These are phyloP conservation scores for Acanthosepion pharaonis DNA, from an alignment of 2,888 invertebrate genomes.

Conservation along the genomic window DNA sequence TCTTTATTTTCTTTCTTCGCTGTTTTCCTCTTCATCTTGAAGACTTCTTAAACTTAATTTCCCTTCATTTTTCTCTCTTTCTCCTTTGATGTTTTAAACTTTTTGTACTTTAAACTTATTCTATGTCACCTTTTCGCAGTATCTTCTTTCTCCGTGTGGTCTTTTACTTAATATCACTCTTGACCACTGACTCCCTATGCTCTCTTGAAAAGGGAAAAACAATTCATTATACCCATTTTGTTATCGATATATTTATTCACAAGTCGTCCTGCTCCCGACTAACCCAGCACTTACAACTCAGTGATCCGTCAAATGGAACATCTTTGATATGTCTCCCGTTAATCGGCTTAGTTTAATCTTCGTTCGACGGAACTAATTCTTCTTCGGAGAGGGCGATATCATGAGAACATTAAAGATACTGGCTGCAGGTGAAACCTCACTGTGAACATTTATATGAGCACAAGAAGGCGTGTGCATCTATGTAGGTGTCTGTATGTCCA, in stretches of 20 bases:
- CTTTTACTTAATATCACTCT: background rate
- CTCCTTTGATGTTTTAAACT: background rate
- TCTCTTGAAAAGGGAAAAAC: background rate
- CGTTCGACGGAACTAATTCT: constrained; percentile 12
- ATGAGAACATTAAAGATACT: background rate
- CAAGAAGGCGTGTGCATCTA: too few species aligned
- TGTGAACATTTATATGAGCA: background rate
- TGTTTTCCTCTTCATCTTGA: background rate
- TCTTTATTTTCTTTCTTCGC: background rate
- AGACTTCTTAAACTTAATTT: background rate
- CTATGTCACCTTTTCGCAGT: background rate
- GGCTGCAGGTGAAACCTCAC: background rate
- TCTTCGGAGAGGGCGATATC: background rate
- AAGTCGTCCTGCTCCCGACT: background rate
- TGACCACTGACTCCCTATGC: background rate
- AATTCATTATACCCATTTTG: background rate
- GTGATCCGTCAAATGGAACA: constrained; percentile 33
- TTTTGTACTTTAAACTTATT: background rate
- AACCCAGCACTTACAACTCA: background rate
- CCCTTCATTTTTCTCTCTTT: background rate
- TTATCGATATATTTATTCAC: background rate
- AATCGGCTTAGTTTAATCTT: constrained; percentile 20
- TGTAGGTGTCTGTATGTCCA: too few species aligned
- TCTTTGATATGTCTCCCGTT: constrained; percentile 2
- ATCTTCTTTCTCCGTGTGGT: background rate